Evolutionary conservation across 2,113 vertebrate genomes (phyloP).

Genomic region (Pipa parva): DNA sequence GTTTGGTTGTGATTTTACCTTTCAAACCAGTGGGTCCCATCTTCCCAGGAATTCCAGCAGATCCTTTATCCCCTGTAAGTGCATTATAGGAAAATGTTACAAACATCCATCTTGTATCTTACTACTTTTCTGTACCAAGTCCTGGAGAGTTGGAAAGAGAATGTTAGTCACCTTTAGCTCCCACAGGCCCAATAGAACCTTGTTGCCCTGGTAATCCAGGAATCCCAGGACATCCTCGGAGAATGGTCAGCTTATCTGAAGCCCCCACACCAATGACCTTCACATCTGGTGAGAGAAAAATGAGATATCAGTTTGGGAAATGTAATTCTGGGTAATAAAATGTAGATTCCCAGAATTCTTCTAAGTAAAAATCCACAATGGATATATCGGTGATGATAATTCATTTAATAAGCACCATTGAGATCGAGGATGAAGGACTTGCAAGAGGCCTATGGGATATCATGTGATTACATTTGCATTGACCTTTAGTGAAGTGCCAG

Average conservation of each 20-base stretch:
- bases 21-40: slow-evolving; percentile 9
- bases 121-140: neutral
- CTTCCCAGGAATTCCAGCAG: slow-evolving; percentile 26
- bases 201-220: neutral
- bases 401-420: no score
- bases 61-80: slow-evolving; percentile 13
- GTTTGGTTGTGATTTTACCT: slow-evolving; percentile 1
- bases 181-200: slow-evolving; percentile 3
- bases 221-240: neutral
- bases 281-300: neutral
- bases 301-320: no score
- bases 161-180: neutral
- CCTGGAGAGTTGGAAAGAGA: no score
- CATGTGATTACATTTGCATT: no score
- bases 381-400: no score
- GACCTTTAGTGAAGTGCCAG: no score
- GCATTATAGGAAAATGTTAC: neutral
- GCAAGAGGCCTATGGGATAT: no score
- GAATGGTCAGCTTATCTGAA: slow-evolving; percentile 9
- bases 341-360: no score
- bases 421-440: no score
- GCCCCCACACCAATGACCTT: neutral
- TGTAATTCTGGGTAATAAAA: neutral
- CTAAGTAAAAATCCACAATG: neutral
- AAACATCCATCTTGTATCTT: neutral